phyloP scores from a whole-genome alignment of 2,888 invertebrate genomes.

The Habrosyne pyritoides region DNA sequence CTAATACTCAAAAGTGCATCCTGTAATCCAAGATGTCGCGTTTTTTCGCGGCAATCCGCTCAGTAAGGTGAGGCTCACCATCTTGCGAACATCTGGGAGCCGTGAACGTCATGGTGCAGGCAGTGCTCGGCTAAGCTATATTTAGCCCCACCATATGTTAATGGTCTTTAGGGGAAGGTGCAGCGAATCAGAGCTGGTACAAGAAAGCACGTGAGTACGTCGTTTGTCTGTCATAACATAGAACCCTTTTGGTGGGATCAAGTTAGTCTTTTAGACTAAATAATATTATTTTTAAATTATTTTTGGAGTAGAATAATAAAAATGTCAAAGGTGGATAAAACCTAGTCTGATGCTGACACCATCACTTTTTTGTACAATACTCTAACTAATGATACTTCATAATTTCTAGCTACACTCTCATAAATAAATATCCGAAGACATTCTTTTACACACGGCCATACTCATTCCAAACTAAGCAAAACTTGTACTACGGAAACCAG shows the following conservation, averaged over 20 bases:
- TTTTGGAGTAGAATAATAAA: not conserved
- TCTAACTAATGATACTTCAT: too few species aligned
- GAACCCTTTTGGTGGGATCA: conserved; percentile 33
- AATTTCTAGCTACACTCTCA: too few species aligned
- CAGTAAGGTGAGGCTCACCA: conserved; percentile 70
- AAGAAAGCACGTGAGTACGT: conserved; percentile 26
- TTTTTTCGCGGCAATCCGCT: conserved; percentile 74
- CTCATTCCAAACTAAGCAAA: too few species aligned
- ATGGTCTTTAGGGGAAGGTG: conserved; percentile 57
- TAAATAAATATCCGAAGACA: too few species aligned
- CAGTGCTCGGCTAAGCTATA: conserved; percentile 58
- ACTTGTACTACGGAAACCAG: too few species aligned
- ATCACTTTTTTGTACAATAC: too few species aligned
- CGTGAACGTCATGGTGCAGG: conserved; percentile 54
- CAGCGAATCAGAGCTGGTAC: conserved; percentile 41
- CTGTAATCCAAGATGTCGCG: conserved; percentile 76
- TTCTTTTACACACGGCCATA: too few species aligned
- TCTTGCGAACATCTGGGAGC: conserved; percentile 77
- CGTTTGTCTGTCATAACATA: conserved; percentile 40
- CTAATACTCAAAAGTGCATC: conserved; percentile 70
- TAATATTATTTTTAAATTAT: not conserved
- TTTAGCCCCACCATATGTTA: conserved; percentile 77
- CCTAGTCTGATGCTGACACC: too few species aligned
- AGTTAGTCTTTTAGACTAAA: not conserved
- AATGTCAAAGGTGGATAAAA: too few species aligned